A percentile compares a stretch with the other conserved stretches of the same genome.
These are phyloP conservation scores for Prionace glauca DNA, from an alignment of 2,797 vertebrate species.

Conservation along the genomic window DNA sequence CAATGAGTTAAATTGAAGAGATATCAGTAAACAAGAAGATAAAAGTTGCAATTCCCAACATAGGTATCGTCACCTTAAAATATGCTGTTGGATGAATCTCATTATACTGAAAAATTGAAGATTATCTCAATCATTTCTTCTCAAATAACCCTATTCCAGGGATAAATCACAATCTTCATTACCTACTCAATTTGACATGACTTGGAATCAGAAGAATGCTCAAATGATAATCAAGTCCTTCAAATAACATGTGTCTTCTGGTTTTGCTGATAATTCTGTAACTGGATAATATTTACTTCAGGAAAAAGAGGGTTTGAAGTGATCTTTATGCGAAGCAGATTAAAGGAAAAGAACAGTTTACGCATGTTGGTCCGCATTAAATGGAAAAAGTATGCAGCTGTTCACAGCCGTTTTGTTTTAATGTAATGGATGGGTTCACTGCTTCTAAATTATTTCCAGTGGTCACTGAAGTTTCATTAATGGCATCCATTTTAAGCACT, in stretches of 20 bases:
- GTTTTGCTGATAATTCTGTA: not conserved
- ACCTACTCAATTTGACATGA: not conserved
- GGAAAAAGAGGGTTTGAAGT: not conserved
- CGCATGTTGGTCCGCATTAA: not conserved
- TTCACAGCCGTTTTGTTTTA: not conserved
- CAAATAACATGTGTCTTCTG: not conserved
- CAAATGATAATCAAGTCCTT: not conserved
- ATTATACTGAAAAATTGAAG: not conserved
- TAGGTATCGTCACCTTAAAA: not conserved
- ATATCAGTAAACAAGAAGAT: not conserved
- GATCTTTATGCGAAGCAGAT: not conserved
- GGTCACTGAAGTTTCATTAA: constrained; percentile 37
- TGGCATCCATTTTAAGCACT: constrained; percentile 34
- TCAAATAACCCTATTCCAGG: not conserved
- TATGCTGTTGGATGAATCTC: not conserved
- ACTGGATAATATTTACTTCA: not conserved
- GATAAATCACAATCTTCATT: not conserved
- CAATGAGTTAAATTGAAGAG: not conserved
- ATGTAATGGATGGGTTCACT: constrained; percentile 15
- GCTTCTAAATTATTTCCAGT: constrained; percentile 36
- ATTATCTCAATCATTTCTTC: not conserved
- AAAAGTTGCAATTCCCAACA: not conserved
- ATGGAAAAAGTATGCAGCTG: constrained; percentile 3
- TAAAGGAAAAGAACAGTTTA: not conserved
- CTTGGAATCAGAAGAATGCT: not conserved